Evolutionary conservation across 2,888 invertebrate genomes (phyloP).

Genomic region (Cactoblastis cactorum): DNA sequence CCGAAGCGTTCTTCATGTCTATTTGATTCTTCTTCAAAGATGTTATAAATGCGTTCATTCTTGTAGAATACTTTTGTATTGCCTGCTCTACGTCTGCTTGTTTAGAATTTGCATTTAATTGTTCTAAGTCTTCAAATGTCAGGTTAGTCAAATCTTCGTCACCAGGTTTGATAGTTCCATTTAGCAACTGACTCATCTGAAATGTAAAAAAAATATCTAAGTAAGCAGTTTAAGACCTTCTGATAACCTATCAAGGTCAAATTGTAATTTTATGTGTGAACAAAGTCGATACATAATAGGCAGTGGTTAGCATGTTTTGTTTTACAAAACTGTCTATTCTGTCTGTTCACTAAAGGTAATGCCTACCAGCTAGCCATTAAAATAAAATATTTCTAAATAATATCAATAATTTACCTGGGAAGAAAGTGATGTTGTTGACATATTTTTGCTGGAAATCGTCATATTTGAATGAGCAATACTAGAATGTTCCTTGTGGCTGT

Average conservation of each 20-base stretch:
- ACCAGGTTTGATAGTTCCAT: constrained; percentile 82
- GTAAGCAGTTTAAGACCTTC: constrained; percentile 23
- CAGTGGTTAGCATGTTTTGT: constrained; percentile 10
- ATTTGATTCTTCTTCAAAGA: constrained; percentile 81
- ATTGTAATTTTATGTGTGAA: constrained; percentile 10
- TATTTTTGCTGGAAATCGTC: constrained; percentile 87
- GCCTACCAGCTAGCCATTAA: neutral
- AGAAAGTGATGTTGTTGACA: constrained; percentile 77
- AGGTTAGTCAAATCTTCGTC: constrained; percentile 84
- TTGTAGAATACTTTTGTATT: constrained; percentile 88
- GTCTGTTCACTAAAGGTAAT: constrained; percentile 4
- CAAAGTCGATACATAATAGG: constrained; percentile 14
- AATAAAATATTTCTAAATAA: neutral
- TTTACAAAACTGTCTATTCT: neutral
- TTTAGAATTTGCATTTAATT: constrained; percentile 85
- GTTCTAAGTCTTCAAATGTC: constrained; percentile 88
- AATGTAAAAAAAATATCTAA: constrained; percentile 28
- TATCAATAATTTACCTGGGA: constrained; percentile 63
- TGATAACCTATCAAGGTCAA: constrained; percentile 14
- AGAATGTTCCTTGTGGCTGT: constrained; percentile 83
- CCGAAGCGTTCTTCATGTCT: constrained; percentile 81
- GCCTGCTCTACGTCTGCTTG: constrained; percentile 89
- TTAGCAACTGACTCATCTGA: constrained; percentile 83
- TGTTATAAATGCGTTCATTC: constrained; percentile 86
- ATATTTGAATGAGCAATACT: constrained; percentile 90